Percentiles rank a stretch among this genome's conserved stretches.
These are phyloP conservation scores for Callorhinus ursinus DNA, from an alignment of 2,113 vertebrate genomes.

Conservation along the genomic window DNA sequence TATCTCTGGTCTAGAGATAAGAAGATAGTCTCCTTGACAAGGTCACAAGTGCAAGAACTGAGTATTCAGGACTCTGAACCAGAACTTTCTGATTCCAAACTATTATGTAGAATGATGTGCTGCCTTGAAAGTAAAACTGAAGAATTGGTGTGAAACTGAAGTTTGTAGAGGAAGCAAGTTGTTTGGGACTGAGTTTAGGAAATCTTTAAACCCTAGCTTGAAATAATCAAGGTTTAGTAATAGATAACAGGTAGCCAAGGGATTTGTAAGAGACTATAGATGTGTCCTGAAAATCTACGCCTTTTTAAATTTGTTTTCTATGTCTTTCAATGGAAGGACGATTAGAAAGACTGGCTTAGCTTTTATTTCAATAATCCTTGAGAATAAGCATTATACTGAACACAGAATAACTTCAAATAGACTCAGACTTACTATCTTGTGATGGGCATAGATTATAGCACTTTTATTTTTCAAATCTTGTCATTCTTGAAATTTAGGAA, in stretches of 20 bases:
- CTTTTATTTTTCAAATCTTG: not conserved
- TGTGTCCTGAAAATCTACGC: not conserved
- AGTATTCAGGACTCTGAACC: not conserved
- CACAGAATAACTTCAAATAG: not conserved
- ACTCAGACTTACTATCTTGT: not conserved
- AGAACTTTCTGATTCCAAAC: not conserved
- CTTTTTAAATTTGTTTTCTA: not conserved
- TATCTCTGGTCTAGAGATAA: not conserved
- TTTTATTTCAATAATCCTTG: not conserved
- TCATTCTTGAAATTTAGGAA: not conserved
- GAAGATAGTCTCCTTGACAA: not conserved
- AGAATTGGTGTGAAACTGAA: not conserved
- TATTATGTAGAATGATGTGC: not conserved
- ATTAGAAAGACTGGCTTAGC: not conserved
- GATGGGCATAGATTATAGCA: not conserved
- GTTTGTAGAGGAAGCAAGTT: not conserved
- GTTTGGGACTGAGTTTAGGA: not conserved
- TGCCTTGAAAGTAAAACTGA: not conserved
- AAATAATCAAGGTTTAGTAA: not conserved
- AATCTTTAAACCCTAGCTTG: not conserved
- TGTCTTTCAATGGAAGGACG: not conserved
- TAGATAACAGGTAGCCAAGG: not conserved
- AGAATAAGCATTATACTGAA: not conserved
- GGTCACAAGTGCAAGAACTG: not conserved
- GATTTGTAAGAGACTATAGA: not conserved